phyloP scores from a whole-genome alignment of 2,797 vertebrate genomes.

The Crenichthys baileyi region DNA sequence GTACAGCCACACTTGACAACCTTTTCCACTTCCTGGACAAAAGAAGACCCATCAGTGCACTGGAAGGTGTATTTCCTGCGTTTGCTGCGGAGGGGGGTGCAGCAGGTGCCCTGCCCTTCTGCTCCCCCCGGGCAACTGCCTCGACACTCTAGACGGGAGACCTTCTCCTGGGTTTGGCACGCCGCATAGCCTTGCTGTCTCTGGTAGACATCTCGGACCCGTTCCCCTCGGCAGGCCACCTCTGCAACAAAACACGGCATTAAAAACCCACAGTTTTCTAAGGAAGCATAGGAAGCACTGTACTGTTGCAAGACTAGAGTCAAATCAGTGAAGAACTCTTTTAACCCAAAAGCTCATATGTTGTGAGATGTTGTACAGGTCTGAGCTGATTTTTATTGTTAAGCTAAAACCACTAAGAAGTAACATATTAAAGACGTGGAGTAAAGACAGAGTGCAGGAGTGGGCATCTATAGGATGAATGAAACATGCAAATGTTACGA shows the following conservation, averaged over 20 bases:
- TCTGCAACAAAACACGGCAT: slow-evolving; percentile 75
- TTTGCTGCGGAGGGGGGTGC: slow-evolving; percentile 93
- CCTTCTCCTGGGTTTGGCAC: slow-evolving; percentile 99
- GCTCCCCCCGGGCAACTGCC: slow-evolving; percentile 86
- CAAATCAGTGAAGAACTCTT: background rate
- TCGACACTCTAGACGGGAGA: slow-evolving; percentile 94
- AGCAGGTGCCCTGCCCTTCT: slow-evolving; percentile 86
- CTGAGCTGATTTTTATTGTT: background rate
- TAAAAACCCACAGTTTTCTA: background rate
- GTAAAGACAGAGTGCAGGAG: background rate
- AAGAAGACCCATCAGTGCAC: slow-evolving; percentile 97
- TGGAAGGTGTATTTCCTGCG: slow-evolving; percentile 98
- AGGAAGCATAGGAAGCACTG: too few relatives aligned
- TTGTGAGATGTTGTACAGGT: background rate
- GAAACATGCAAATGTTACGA: too few relatives aligned
- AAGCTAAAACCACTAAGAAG: background rate
- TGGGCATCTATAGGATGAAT: background rate
- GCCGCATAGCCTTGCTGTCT: slow-evolving; percentile 98
- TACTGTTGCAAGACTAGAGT: background rate
- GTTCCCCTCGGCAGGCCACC: slow-evolving; percentile 97
- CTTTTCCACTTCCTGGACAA: slow-evolving; percentile 98
- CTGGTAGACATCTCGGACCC: slow-evolving; percentile 97
- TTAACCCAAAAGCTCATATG: background rate
- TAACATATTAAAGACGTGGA: background rate
- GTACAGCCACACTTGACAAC: slow-evolving; percentile 97